phyloP scores from a whole-genome alignment of 2,888 invertebrate genomes.

The Ferrisia virgata region DNA sequence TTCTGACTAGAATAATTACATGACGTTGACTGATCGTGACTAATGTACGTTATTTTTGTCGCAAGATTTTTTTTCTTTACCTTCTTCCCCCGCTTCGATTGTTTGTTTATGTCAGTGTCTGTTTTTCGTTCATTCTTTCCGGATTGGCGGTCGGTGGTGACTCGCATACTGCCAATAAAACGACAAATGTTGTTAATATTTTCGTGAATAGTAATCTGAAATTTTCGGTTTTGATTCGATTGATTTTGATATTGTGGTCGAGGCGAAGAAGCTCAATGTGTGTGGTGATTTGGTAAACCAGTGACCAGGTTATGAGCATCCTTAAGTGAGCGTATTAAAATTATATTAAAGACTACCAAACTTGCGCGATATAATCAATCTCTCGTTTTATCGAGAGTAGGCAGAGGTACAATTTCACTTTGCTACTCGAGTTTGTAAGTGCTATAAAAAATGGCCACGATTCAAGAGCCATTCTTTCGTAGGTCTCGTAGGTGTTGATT shows the following conservation, averaged over 20 bases:
- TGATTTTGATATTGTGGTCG: neutral
- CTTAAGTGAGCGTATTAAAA: too few relatives aligned
- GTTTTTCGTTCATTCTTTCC: neutral
- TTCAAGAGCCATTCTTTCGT: neutral
- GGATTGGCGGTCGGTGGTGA: neutral
- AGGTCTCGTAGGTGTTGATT: neutral
- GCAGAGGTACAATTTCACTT: neutral
- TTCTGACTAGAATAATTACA: constrained; percentile 9
- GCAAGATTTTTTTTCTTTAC: neutral
- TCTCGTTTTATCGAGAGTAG: too few relatives aligned
- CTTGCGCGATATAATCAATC: too few relatives aligned
- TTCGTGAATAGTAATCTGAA: neutral
- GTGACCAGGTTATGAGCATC: too few relatives aligned
- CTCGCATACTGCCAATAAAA: neutral
- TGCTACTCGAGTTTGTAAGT: too few relatives aligned
- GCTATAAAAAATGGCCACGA: neutral
- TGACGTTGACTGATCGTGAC: constrained; percentile 18
- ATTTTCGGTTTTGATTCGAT: neutral
- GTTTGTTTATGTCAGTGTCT: neutral
- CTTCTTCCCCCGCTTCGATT: neutral
- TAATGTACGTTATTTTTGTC: constrained; percentile 27
- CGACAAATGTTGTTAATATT: neutral
- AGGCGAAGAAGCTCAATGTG: neutral
- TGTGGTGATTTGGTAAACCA: neutral
- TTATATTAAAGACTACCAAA: too few relatives aligned